Evolutionary conservation across 1,140 invertebrate genomes (phyloP), one percentile per base, ranked within the genome.

Genomic region (Papilio helenus): DNA sequence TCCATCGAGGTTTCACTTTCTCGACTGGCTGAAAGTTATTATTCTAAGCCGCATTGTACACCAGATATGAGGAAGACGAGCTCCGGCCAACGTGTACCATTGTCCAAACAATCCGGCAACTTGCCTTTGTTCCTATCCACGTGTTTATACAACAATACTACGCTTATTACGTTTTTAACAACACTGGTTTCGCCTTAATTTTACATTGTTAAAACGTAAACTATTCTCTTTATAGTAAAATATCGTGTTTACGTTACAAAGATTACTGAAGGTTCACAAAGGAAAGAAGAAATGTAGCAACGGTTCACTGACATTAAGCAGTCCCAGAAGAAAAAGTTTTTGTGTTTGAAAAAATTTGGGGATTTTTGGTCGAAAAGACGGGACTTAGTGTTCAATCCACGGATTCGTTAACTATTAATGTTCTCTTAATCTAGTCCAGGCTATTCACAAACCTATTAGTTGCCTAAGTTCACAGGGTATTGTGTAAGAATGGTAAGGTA

Each of bases 91-190:
- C 61, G 61, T 26, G 12, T n/a, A 65, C 61, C 29, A 65, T 65
- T 65, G 29, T 65, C 61, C 23, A 29, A 65, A 65, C 61, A 65
- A 65, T 65, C 61, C 61, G 61, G 23, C 55, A 61, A 61, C 61
- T 29, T 18, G 23, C 61, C 61, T 65, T 65, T 65, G 61, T 65
- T 65, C 61, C 3, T 26, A 65, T 65, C 23, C 29, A 65, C 26
- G 23, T 29, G 61, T 65, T 65, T 65, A 65, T 65, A 65, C 61
- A 65, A 65, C 61, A 65, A 65, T 16, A 65, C 23, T 65, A 29
- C 26, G 61, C 16, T 65, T 65, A 65, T 65, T 65, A 65, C 23
- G 26, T 34, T 29, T 12, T 61, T 61, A 61, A 26, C 58, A 65
- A 65, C 61, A 29, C 9, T 26, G 23, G 12, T 7, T 65, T 65